Base-by-base conservation (phyloP, 1,140 invertebrate species). In the Matsumurasca onukii region DNA sequence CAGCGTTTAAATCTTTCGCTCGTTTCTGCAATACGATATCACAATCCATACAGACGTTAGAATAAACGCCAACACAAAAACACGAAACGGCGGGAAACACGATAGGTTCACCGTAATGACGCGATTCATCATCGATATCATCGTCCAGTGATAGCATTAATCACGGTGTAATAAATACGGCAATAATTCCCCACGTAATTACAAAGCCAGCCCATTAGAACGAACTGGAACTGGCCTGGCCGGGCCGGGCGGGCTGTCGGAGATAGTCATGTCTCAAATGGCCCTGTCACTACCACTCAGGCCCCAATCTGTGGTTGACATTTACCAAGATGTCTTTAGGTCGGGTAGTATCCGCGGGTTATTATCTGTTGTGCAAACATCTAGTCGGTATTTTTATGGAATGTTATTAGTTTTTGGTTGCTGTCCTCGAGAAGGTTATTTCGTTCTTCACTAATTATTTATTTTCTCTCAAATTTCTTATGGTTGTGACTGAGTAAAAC, bases 101-200 rank as follows among this genome's bases (percentile, higher is more conserved):
- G n/a, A n/a, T n/a, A n/a, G n/a, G n/a, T n/a, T n/a, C n/a, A n/a
- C n/a, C 22, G 55, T 59, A 59, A 59, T 59, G 55, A 59, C 24
- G 24, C 9, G 22, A 29, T 59, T 27, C 25, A 59, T 59, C 55
- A 59, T 27, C 25, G 55, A 59, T 59, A 27, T 27, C 55, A 59
- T 59, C 55, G 24, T 20, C 49, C 17, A 20, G n/a, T 17, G 34
- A 29, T 9, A 59, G 24, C 55, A 59, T 59, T 29, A 29, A 59
- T 59, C 55, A 59, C 55, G 25, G n/a, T 27, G 55, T 59, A 59
- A 59, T 59, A 27, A 59, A 59, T 59, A 59, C 55, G 25, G 55
- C 55, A 59, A 59, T 59, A 29, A 25, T 22, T 59, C 55, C 24
- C 55, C 15, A 59, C 24, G 55, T 29, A 22, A 52, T 52, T 59